Percentiles rank a stretch among this genome's conserved stretches.
phyloP scores from a whole-genome alignment of 2,888 invertebrate species.

The Polydrusus cervinus region DNA sequence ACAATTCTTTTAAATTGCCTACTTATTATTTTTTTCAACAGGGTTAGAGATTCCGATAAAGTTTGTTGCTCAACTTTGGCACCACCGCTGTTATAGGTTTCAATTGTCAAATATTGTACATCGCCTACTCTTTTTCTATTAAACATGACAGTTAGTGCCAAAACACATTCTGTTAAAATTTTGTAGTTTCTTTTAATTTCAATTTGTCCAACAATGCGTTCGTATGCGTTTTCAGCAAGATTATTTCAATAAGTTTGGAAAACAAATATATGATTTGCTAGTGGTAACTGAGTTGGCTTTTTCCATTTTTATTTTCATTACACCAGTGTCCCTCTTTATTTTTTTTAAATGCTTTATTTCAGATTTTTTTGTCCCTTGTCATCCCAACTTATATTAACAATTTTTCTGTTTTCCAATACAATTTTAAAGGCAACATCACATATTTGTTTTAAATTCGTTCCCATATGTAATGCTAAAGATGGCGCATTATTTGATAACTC shows the following conservation, averaged over 20 bases:
- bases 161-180: constrained; percentile 55
- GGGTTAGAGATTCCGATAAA: not conserved
- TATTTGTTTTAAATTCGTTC: constrained; percentile 55
- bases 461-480: constrained; percentile 55
- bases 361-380: not conserved
- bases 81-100: constrained; percentile 11
- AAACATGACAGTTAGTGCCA: constrained; percentile 52
- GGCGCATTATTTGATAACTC: constrained; percentile 38
- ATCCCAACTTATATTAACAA: not conserved
- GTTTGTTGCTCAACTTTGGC: not conserved
- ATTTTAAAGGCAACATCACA: constrained; percentile 52
- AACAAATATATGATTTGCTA: constrained; percentile 54
- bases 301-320: constrained; percentile 57
- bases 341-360: not conserved
- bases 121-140: constrained; percentile 56
- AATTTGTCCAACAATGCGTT: constrained; percentile 30
- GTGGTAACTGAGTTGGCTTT: constrained; percentile 53
- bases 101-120: constrained; percentile 53
- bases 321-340: constrained; percentile 54
- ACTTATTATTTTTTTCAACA: not conserved
- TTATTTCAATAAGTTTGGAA: constrained; percentile 44
- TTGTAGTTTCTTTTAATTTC: constrained; percentile 46
- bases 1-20: constrained; percentile 25
- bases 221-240: constrained; percentile 50
- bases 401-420: not conserved